These are phyloP conservation scores for Drosophila murphyi DNA, from an alignment of 1,140 invertebrate genomes.

Conservation along the genomic window DNA sequence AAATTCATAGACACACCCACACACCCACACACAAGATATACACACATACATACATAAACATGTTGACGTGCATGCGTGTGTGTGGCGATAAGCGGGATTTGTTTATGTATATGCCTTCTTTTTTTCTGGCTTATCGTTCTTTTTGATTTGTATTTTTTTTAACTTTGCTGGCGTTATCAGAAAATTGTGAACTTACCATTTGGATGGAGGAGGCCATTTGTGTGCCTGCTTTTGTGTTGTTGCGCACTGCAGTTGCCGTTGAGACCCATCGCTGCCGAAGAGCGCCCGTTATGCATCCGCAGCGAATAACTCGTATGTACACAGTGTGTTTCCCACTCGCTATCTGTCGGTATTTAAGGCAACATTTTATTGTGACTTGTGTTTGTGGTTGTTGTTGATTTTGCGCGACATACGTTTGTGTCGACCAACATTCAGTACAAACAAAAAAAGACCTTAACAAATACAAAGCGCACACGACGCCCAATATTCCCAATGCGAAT, in stretches of 20 bases:
- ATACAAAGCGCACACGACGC: slow-evolving; percentile 20
- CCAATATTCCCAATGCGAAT: slow-evolving; percentile 23
- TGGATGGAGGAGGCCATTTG: slow-evolving; percentile 40
- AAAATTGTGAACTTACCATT: slow-evolving; percentile 57
- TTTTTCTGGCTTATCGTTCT: background rate
- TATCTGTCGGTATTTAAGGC: slow-evolving; percentile 4
- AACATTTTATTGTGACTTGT: slow-evolving; percentile 10
- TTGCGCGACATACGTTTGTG: background rate
- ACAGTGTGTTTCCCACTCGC: slow-evolving; percentile 3
- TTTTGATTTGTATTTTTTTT: background rate
- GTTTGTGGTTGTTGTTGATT: no score
- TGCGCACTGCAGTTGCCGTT: slow-evolving; percentile 39
- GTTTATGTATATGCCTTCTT: no score
- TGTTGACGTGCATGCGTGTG: background rate
- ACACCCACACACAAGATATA: slow-evolving; percentile 5
- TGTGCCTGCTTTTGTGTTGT: slow-evolving; percentile 28
- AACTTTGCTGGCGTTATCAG: slow-evolving; percentile 31
- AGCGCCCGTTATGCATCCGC: slow-evolving; percentile 40
- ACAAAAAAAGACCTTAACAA: slow-evolving; percentile 12
- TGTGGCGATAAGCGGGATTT: slow-evolving; percentile 18
- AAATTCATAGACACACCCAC: slow-evolving; percentile 15
- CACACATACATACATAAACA: background rate
- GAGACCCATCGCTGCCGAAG: slow-evolving; percentile 50
- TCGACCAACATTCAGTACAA: background rate
- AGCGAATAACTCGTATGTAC: background rate